Evolutionary conservation across 1,140 invertebrate species (phyloP), one percentile per base, ranked within the genome.

Genomic region (Cyclina sinensis): DNA sequence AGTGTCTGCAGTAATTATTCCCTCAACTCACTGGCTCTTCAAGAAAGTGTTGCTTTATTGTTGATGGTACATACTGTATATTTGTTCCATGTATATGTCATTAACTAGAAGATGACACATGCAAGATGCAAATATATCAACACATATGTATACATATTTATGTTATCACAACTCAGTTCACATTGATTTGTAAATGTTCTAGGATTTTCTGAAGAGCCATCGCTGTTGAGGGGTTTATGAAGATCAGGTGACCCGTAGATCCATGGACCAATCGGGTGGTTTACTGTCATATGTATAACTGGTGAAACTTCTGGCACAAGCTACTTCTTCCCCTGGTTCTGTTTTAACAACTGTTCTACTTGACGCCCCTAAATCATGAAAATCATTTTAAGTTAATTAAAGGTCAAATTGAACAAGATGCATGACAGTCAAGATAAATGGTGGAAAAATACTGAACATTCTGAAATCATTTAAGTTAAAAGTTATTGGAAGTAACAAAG

Each of bases 181-280:
- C 1, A 2, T 0, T 24, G 21, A 48, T 27, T 0, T 46, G 27
- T 5, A 18, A 70, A 4, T 16, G 18, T 9, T 39, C 0, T 21
- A 70, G 65, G 0, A 37, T 16, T 37, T 24, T 18, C n/a, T 9
- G 12, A 39, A 51, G 37, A 76, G 73, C 24, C 39, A 5, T 18
- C 9, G 24, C 16, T 46, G 43, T 76, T 76, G 73, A 48, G 73
- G 87, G 51, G 43, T 89, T 92, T 95, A 95, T 37, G 95, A 95
- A 48, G 95, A 95, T 95, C 95, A 95, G 21, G 93, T 94, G 35
- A 95, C 95, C 76, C 90, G 84, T 14, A 95, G 76, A 79, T 92
- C 93, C 57, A 88, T 43, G 4, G 94, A 92, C 92, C 93, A 94
- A 0, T 87, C 86, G 14, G 95, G 93, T 43, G 94, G 93, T 86